A percentile compares a stretch with the other conserved stretches of the same genome.
Evolutionary conservation across 2,113 vertebrate species (phyloP).

Genomic region (Cephalopholis sonnerati): DNA sequence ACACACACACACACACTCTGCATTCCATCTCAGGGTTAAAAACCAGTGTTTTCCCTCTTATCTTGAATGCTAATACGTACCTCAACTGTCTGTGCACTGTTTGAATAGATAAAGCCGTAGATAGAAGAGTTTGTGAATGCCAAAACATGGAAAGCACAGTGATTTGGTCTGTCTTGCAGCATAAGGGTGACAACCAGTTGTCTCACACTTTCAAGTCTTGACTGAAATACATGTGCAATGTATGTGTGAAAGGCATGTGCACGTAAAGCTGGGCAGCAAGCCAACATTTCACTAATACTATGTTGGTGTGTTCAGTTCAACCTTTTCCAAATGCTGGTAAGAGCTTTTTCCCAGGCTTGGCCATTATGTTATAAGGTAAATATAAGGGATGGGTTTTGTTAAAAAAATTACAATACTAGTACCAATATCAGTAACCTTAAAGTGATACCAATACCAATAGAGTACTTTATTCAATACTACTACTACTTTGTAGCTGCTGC

Average conservation of each 20-base stretch:
- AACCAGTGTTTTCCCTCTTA: constrained; percentile 13
- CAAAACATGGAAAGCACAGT: constrained; percentile 40
- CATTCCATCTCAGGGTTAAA: constrained; percentile 47
- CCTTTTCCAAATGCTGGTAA: neutral
- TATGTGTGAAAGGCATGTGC: neutral
- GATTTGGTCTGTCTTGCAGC: constrained; percentile 23
- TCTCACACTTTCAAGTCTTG: constrained; percentile 27
- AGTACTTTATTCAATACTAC: no score
- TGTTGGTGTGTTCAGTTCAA: neutral
- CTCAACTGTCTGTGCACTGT: constrained; percentile 20
- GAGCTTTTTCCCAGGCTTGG: neutral
- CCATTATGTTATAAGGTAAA: neutral
- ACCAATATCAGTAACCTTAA: no score
- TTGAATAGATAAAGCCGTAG: constrained; percentile 51
- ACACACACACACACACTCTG: neutral
- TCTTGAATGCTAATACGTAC: neutral
- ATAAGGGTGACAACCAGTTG: constrained; percentile 2
- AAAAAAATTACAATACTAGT: no score
- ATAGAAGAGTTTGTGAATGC: constrained; percentile 29
- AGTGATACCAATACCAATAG: no score
- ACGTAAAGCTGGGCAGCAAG: constrained; percentile 2
- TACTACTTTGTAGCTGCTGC: no score
- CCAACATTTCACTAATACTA: neutral
- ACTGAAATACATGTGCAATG: neutral
- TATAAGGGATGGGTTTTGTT: no score